Conservation (phyloP, 92 coral and sea anemone species). For the Porites evermanni region DNA sequence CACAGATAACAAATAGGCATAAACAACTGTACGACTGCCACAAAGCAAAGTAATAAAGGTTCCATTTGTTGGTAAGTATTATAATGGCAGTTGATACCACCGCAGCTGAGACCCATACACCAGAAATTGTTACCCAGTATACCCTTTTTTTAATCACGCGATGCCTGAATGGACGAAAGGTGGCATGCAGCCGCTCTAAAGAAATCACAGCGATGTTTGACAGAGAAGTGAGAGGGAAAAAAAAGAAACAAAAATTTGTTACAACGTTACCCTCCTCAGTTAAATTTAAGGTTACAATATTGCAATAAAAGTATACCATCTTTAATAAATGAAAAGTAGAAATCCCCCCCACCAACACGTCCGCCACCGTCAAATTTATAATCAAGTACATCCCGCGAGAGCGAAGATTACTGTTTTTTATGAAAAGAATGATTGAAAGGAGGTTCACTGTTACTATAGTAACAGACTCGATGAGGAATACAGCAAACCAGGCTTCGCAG, state of each 20-base stretch:
- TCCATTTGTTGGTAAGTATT: too few species aligned
- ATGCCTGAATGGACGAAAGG: too few species aligned
- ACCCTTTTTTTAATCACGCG: not conserved
- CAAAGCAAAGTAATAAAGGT: too few species aligned
- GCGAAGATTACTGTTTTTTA: too few species aligned
- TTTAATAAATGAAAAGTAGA: not conserved
- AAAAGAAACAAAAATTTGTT: too few species aligned
- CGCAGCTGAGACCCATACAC: not conserved
- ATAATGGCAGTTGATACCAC: not conserved
- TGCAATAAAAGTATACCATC: not conserved
- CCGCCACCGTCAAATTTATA: not conserved
- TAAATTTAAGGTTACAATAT: too few species aligned
- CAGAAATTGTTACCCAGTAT: not conserved
- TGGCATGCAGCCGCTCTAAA: too few species aligned
- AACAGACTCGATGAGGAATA: not conserved
- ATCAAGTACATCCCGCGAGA: not conserved
- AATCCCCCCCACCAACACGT: not conserved
- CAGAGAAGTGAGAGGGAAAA: not conserved
- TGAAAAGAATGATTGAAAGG: too few species aligned
- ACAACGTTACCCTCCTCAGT: not conserved
- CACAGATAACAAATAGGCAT: not conserved
- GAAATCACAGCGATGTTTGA: too few species aligned
- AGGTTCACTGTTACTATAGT: too few species aligned
- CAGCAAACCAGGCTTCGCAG: too few species aligned
- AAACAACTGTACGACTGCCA: not conserved